phyloP scores from a whole-genome alignment of 1,140 invertebrate genomes.

The Kradibia gibbosae region DNA sequence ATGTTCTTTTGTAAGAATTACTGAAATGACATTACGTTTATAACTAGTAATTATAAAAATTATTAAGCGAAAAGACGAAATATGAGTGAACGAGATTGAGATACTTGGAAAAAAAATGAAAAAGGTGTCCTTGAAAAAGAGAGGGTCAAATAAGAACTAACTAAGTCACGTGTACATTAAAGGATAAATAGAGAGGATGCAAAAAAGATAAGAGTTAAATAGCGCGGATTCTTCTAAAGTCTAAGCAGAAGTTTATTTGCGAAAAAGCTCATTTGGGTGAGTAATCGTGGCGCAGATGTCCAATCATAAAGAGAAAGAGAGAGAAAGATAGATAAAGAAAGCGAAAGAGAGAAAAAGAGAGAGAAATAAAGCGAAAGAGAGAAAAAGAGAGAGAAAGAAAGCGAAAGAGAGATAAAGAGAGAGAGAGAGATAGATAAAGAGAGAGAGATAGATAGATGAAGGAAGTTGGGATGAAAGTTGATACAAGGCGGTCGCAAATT shows the following conservation, averaged over 20 bases:
- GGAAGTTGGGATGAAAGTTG: conserved; percentile 64
- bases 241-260: conserved; percentile 31
- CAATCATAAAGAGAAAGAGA: too few relatives aligned
- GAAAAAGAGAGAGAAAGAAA: too few relatives aligned
- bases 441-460: too few relatives aligned
- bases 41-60: background rate
- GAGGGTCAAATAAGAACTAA: background rate
- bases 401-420: too few relatives aligned
- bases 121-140: background rate
- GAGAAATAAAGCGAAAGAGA: too few relatives aligned
- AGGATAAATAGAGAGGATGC: background rate
- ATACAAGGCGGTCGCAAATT: conserved; percentile 69
- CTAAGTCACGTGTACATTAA: background rate
- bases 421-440: too few relatives aligned
- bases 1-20: too few relatives aligned
- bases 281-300: conserved; percentile 60
- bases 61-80: background rate
- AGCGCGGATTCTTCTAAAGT: background rate
- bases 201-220: background rate
- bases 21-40: too few relatives aligned
- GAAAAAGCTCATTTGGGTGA: conserved; percentile 55
- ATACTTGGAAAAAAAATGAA: background rate
- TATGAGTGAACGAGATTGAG: background rate
- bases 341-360: too few relatives aligned
- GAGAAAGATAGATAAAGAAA: too few relatives aligned